Evolutionary conservation across 2,888 invertebrate species (phyloP), one percentile per base, ranked within the genome.

Genomic region (Cephus sareptanus): DNA sequence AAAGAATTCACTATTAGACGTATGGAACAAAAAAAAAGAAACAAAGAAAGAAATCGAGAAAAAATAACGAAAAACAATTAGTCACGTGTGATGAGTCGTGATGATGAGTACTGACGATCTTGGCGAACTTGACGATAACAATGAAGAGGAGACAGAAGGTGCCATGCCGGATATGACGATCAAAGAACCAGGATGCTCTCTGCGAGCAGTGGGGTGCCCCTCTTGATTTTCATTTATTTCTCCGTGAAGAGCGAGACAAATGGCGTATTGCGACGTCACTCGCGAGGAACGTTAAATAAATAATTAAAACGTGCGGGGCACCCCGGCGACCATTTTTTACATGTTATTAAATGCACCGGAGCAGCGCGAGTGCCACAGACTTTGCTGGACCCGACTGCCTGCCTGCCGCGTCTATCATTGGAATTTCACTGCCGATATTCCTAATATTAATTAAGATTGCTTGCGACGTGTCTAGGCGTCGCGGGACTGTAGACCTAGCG

Each of bases 401-500:
- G 88, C 87, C 88, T 88, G 89, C 87, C 88, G 88, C 88, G 89
- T 90, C 89, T 90, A 90, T 90, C 89, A 87, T 88, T 91, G 91
- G 91, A 90, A 91, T 91, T 91, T 91, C 91, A 91, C 91, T 91
- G 91, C 91, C 91, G 91, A 91, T 91, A 91, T 91, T 90, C 91
- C 89, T 90, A 90, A 90, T 88, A 87, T 89, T 84, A 86, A 87
- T 86, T 85, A 85, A 83, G 83, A 83, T 80, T 9, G 23, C 85
- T 86, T 84, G 87, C 83, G 86, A 79, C 87, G 87, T 81, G 81
- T 85, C 81, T 87, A 86, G 87, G 85, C 85, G 86, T 81, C 86
- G 86, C 84, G 83, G 84, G 23, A 56, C 78, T 78, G 84, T 90
- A 90, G 89, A 85, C 83, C 83, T 89, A 88, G 87, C 83, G 84